These are phyloP conservation scores for Remorina albescens DNA, from an alignment of 2,797 vertebrate species.

Conservation along the genomic window DNA sequence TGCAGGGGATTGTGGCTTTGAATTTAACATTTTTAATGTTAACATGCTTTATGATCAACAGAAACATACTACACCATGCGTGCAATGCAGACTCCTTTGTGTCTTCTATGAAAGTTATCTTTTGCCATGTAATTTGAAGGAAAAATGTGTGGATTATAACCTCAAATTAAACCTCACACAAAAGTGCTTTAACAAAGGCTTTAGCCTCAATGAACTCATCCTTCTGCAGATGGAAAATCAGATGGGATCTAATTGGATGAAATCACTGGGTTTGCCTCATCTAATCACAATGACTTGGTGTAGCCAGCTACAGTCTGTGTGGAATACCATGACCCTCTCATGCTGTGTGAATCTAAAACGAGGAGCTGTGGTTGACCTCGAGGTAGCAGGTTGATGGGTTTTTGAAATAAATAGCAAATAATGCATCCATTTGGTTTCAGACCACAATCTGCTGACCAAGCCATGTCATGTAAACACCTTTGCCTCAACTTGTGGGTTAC, in stretches of 20 bases:
- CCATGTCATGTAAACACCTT: constrained; percentile 77
- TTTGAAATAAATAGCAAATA: constrained; percentile 70
- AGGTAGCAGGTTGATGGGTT: constrained; percentile 52
- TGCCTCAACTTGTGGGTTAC: constrained; percentile 75
- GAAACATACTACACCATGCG: constrained; percentile 24
- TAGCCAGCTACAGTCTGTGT: constrained; percentile 39
- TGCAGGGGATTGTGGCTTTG: constrained; percentile 2
- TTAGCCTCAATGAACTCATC: constrained; percentile 54
- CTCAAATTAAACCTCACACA: constrained; percentile 41
- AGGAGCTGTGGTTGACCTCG: constrained; percentile 35
- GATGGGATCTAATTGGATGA: constrained; percentile 55
- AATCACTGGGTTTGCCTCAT: constrained; percentile 46
- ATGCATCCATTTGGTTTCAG: constrained; percentile 77
- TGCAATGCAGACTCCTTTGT: constrained; percentile 8
- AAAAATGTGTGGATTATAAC: constrained; percentile 27
- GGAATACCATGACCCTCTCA: constrained; percentile 56
- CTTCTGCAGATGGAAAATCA: constrained; percentile 56
- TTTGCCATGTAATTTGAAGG: constrained; percentile 34
- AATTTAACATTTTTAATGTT: neutral
- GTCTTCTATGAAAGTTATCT: constrained; percentile 12
- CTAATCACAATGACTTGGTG: constrained; percentile 44
- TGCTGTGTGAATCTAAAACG: constrained; percentile 49
- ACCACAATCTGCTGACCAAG: constrained; percentile 76
- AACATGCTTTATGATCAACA: constrained; percentile 2
- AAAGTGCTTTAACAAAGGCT: constrained; percentile 34